Percentiles rank a stretch among this genome's conserved stretches.
Evolutionary conservation across 2,888 invertebrate species (phyloP).

Genomic region (Blomia tropicalis): DNA sequence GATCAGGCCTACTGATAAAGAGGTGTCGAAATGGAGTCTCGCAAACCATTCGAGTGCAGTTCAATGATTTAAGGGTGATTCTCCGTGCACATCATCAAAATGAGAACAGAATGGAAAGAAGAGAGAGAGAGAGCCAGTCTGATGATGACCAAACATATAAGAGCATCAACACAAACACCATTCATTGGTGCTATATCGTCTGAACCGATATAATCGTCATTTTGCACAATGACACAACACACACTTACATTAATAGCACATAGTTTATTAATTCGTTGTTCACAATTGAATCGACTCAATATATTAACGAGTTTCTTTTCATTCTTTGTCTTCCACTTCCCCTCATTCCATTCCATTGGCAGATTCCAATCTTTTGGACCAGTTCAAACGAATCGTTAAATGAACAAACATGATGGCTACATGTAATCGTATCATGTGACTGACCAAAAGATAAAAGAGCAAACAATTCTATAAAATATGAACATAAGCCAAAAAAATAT

Average conservation of each 20-base stretch:
- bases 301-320: not conserved
- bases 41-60: too few relatives aligned
- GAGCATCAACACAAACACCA: too few relatives aligned
- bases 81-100: too few relatives aligned
- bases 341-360: not conserved
- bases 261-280: not conserved
- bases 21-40: constrained; percentile 10
- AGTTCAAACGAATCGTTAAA: constrained; percentile 13
- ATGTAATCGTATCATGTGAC: too few relatives aligned
- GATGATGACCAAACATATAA: not conserved
- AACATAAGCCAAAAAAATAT: too few relatives aligned
- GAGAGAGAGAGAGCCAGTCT: not conserved
- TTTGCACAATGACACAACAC: not conserved
- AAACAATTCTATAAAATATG: too few relatives aligned
- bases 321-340: not conserved
- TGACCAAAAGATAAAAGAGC: too few relatives aligned
- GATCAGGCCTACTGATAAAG: constrained; percentile 10
- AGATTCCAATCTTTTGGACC: constrained; percentile 16
- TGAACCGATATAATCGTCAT: not conserved
- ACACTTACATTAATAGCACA: not conserved
- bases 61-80: too few relatives aligned
- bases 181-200: not conserved
- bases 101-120: not conserved
- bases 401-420: not conserved
- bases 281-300: not conserved